Evolutionary conservation across 2,888 invertebrate genomes (phyloP).

Genomic region (Panzeria rudis): DNA sequence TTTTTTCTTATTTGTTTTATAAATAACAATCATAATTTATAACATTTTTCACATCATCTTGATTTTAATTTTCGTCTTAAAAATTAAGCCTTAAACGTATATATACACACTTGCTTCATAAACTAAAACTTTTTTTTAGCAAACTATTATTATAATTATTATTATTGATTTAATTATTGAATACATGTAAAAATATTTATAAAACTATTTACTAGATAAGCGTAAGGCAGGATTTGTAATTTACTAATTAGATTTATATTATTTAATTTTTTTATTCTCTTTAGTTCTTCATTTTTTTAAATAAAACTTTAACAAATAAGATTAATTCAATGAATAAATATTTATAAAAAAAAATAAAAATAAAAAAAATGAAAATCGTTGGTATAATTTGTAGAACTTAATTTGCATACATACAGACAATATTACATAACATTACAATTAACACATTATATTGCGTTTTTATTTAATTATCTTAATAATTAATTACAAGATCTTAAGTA

Average conservation of each 20-base stretch:
- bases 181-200: slow-evolving; percentile 31
- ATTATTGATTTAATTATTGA: not conserved
- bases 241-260: slow-evolving; percentile 40
- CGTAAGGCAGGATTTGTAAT: slow-evolving; percentile 68
- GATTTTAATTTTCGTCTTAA: slow-evolving; percentile 10
- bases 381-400: slow-evolving; percentile 70
- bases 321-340: slow-evolving; percentile 47
- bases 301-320: slow-evolving; percentile 65
- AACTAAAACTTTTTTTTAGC: slow-evolving; percentile 5
- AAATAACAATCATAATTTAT: slow-evolving; percentile 27
- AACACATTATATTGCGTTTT: slow-evolving; percentile 36
- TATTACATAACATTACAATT: slow-evolving; percentile 40
- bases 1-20: not conserved
- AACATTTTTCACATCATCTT: slow-evolving; percentile 28
- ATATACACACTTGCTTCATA: slow-evolving; percentile 11
- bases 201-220: slow-evolving; percentile 55
- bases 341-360: slow-evolving; percentile 31
- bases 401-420: slow-evolving; percentile 20
- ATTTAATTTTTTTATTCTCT: slow-evolving; percentile 36
- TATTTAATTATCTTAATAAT: slow-evolving; percentile 11
- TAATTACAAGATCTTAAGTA: slow-evolving; percentile 52
- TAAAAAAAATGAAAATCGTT: slow-evolving; percentile 62
- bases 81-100: slow-evolving; percentile 30
- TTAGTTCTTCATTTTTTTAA: slow-evolving; percentile 35
- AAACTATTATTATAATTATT: slow-evolving; percentile 24